Conservation (phyloP, 2,113 vertebrate species). For the Neofelis nebulosa region DNA sequence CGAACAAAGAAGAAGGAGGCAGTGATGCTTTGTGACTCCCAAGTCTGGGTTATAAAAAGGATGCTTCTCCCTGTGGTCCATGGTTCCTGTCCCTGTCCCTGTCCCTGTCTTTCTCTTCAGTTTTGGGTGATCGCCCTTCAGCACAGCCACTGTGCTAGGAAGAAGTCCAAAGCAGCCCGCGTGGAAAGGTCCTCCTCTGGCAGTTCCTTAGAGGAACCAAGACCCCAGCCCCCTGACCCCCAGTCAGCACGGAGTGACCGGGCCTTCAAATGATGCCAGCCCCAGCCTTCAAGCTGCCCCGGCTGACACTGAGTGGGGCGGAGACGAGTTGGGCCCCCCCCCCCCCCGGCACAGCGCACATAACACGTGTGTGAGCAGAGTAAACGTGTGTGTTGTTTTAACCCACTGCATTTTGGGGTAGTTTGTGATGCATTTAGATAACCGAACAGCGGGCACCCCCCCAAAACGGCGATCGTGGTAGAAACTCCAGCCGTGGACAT, state of each 20-base stretch:
- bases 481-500: neutral
- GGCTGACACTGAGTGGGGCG: neutral
- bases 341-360: neutral
- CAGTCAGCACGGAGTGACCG: neutral
- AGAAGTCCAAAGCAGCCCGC: neutral
- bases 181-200: neutral
- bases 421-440: neutral
- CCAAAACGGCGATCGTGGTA: neutral
- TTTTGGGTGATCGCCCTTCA: neutral
- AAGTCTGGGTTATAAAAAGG: neutral
- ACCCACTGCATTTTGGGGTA: neutral
- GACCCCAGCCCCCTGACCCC: neutral
- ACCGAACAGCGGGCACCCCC: neutral
- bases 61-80: neutral
- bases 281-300: neutral
- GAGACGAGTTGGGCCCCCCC: neutral
- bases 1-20: neutral
- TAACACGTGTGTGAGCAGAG: neutral
- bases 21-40: neutral
- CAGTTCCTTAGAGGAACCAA: neutral
- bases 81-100: too few species aligned
- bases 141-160: neutral
- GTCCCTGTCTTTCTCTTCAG: neutral
- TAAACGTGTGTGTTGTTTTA: neutral
- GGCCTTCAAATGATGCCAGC: neutral